A percentile compares a stretch with the other conserved stretches of the same genome.
Evolutionary conservation across 2,888 invertebrate species (phyloP).

Genomic region (Chydorus sphaericus): DNA sequence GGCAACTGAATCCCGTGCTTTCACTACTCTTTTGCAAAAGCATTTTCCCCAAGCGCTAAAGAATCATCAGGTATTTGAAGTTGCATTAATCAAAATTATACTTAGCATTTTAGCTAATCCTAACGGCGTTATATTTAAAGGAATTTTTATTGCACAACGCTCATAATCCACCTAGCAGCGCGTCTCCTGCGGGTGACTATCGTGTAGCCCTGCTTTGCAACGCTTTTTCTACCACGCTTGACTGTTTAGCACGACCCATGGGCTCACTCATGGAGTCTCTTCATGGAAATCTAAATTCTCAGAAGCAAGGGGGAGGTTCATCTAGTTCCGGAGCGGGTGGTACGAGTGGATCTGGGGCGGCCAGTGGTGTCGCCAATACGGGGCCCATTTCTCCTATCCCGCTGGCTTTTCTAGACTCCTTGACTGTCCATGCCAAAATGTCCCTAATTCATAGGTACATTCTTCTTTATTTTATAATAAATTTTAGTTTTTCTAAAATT

Average conservation of each 20-base stretch:
- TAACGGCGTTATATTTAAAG: too few relatives aligned
- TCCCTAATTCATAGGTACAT: slow-evolving; percentile 47
- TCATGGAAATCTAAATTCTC: slow-evolving; percentile 29
- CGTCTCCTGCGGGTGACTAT: slow-evolving; percentile 62
- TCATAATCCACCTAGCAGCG: slow-evolving; percentile 48
- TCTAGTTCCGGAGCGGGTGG: slow-evolving; percentile 22
- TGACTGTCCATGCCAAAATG: slow-evolving; percentile 95
- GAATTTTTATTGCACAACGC: slow-evolving; percentile 65
- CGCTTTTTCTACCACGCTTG: slow-evolving; percentile 86
- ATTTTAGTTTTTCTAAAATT: background rate
- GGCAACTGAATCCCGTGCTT: background rate
- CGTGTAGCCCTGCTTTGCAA: slow-evolving; percentile 84
- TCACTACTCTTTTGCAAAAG: slow-evolving; percentile 23
- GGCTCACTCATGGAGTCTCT: slow-evolving; percentile 76
- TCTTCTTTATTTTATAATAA: background rate
- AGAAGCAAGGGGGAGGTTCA: slow-evolving; percentile 9
- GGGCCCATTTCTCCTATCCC: slow-evolving; percentile 74
- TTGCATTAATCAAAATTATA: too few relatives aligned
- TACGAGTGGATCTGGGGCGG: too few relatives aligned
- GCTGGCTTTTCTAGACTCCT: slow-evolving; percentile 80
- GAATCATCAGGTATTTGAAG: slow-evolving; percentile 62
- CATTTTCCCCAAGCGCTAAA: slow-evolving; percentile 67
- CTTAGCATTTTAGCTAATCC: too few relatives aligned
- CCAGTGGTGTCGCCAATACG: slow-evolving; percentile 28
- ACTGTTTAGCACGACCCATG: slow-evolving; percentile 83